Conservation (phyloP, 2,113 vertebrate species). For the Charina bottae region DNA sequence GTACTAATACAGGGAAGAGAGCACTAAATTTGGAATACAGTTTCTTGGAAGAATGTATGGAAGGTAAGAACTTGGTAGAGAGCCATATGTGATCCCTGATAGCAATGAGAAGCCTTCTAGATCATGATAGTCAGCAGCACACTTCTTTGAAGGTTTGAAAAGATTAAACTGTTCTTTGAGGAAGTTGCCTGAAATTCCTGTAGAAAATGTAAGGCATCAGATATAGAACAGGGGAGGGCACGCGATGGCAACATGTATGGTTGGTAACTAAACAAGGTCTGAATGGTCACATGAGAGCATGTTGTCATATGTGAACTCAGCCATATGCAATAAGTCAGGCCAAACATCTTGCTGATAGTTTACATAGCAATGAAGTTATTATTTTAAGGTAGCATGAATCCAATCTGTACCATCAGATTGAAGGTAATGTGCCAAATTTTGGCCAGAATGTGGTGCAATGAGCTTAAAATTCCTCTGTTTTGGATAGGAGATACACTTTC, state of each 20-base stretch:
- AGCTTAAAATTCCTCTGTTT: neutral
- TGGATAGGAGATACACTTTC: neutral
- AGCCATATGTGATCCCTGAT: neutral
- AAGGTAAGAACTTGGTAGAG: neutral
- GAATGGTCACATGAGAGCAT: neutral
- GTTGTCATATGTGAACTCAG: neutral
- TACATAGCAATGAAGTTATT: neutral
- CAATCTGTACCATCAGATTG: no score
- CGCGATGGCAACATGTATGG: neutral
- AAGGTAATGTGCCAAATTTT: neutral
- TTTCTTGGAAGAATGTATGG: neutral
- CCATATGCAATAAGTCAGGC: neutral
- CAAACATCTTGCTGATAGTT: neutral
- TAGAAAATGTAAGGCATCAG: neutral
- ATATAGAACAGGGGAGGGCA: neutral
- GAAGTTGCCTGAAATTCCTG: neutral
- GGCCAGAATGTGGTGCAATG: neutral
- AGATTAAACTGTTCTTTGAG: neutral
- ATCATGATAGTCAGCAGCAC: neutral
- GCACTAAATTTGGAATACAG: neutral
- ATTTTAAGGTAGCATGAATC: no score
- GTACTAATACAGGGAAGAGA: neutral
- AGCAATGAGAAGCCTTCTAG: neutral
- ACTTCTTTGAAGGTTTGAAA: neutral
- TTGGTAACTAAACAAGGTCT: neutral